Evolutionary conservation across 2,113 vertebrate species (phyloP).

Genomic region (Lepisosteus osseus): DNA sequence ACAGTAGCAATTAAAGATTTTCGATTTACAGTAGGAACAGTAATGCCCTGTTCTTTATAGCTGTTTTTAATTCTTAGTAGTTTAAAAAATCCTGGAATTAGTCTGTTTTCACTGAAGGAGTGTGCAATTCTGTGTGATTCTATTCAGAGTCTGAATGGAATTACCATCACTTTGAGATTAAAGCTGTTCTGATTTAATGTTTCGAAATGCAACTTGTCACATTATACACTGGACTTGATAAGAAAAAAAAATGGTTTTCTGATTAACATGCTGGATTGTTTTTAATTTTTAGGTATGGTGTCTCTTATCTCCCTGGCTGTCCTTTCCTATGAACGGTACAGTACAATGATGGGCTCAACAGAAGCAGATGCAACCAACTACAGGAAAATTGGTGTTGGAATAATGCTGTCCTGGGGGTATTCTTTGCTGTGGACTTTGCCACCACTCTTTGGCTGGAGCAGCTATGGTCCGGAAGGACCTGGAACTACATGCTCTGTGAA

Average conservation of each 20-base stretch:
- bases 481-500: conserved; percentile 77
- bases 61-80: too few relatives aligned
- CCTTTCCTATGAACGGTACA: conserved; percentile 75
- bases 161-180: too few relatives aligned
- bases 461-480: conserved; percentile 70
- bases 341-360: conserved; percentile 63
- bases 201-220: too few relatives aligned
- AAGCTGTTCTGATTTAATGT: too few relatives aligned
- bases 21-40: too few relatives aligned
- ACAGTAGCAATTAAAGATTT: too few relatives aligned
- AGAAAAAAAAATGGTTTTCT: not conserved
- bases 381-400: conserved; percentile 60
- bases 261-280: not conserved
- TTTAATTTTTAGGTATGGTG: conserved; percentile 58
- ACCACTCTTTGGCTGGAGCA: conserved; percentile 75
- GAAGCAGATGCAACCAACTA: conserved; percentile 73
- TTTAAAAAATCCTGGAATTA: too few relatives aligned
- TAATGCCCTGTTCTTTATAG: too few relatives aligned
- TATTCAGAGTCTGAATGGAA: too few relatives aligned
- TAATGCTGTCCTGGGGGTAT: conserved; percentile 70
- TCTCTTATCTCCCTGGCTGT: conserved; percentile 75
- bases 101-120: too few relatives aligned
- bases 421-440: conserved; percentile 72
- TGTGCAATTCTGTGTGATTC: too few relatives aligned
- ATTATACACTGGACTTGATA: too few relatives aligned